phyloP scores from a whole-genome alignment of 1,140 invertebrate genomes.

The Atopsyche davidsoni region DNA sequence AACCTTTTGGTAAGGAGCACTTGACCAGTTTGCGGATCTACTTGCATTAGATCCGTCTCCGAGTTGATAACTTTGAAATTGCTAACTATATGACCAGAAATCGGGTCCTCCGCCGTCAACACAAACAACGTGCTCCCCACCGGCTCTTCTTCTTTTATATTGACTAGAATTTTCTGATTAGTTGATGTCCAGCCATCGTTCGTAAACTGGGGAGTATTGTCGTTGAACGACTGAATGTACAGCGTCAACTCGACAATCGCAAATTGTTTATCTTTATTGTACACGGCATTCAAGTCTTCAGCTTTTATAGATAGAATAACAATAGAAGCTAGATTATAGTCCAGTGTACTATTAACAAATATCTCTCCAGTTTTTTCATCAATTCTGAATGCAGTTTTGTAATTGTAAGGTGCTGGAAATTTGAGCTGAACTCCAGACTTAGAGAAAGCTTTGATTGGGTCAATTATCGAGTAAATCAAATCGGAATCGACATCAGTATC shows the following conservation, averaged over 20 bases:
- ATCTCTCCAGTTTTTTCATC: conserved; percentile 65
- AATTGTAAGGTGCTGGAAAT: conserved; percentile 55
- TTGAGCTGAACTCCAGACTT: conserved; percentile 67
- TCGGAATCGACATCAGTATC: conserved; percentile 66
- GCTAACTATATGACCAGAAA: conserved; percentile 56
- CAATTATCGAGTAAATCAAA: conserved; percentile 61
- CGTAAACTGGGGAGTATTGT: conserved; percentile 71
- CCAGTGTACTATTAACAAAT: conserved; percentile 60
- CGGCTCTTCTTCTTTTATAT: conserved; percentile 69
- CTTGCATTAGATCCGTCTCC: conserved; percentile 49
- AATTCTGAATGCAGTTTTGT: conserved; percentile 63
- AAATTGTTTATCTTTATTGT: conserved; percentile 60
- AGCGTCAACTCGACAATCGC: conserved; percentile 65
- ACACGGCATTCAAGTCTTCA: conserved; percentile 62
- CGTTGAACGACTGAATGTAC: conserved; percentile 73
- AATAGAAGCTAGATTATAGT: conserved; percentile 74
- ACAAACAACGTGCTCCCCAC: conserved; percentile 71
- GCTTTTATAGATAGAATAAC: conserved; percentile 72
- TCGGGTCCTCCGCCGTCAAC: conserved; percentile 66
- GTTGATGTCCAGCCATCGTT: conserved; percentile 61
- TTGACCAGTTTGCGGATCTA: conserved; percentile 61
- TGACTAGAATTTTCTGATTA: conserved; percentile 60
- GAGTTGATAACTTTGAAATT: conserved; percentile 54
- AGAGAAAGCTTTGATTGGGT: conserved; percentile 64
- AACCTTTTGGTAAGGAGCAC: conserved; percentile 64